A percentile compares a stretch with the other conserved stretches of the same genome.
These are phyloP conservation scores for Sorex maritimensis DNA, from an alignment of 2,797 vertebrate genomes.

Conservation along the genomic window DNA sequence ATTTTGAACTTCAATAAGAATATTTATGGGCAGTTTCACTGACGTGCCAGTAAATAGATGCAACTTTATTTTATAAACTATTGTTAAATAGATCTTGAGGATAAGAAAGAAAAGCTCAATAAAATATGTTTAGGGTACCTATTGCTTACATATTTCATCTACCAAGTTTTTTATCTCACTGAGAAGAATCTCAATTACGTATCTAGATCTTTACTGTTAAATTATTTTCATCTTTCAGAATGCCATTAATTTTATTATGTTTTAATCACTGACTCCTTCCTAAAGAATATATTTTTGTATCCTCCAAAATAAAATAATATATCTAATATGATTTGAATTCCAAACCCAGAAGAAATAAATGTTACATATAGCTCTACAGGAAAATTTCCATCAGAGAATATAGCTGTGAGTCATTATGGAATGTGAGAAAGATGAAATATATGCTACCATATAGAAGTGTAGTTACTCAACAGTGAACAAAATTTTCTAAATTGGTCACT, in stretches of 20 bases:
- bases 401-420: constrained; percentile 58
- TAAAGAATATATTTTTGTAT: constrained; percentile 57
- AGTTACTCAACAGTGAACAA: not conserved
- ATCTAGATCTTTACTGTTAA: constrained; percentile 42
- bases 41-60: not conserved
- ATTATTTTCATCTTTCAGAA: constrained; percentile 46
- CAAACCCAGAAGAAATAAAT: not conserved
- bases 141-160: not conserved
- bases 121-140: not conserved
- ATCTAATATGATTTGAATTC: constrained; percentile 48
- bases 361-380: constrained; percentile 14
- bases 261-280: constrained; percentile 20
- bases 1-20: constrained; percentile 30
- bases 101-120: not conserved
- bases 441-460: constrained; percentile 36
- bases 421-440: constrained; percentile 51
- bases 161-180: not conserved
- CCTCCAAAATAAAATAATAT: not conserved
- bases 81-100: not conserved
- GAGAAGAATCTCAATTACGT: not conserved
- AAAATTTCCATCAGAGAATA: constrained; percentile 19
- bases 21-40: constrained; percentile 26
- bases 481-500: constrained; percentile 48
- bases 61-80: constrained; percentile 20
- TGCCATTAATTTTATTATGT: constrained; percentile 47